These are phyloP conservation scores for Amniataba percoides DNA, from an alignment of 2,797 vertebrate species.

Conservation along the genomic window DNA sequence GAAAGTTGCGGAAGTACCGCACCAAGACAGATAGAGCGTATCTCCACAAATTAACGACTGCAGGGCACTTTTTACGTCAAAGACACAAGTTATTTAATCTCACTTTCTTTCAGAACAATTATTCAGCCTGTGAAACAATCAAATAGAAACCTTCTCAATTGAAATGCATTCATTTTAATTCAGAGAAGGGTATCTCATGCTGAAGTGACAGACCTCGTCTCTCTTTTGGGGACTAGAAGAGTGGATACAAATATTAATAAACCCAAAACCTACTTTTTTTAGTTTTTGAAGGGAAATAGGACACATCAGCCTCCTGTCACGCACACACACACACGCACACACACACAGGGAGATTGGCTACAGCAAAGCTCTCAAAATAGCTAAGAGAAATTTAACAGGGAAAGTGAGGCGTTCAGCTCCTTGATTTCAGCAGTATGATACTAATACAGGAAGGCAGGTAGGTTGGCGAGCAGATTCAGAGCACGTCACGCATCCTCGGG, in stretches of 20 bases:
- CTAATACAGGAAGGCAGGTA: constrained; percentile 51
- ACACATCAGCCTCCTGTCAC: constrained; percentile 50
- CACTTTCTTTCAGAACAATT: constrained; percentile 64
- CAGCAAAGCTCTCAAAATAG: constrained; percentile 60
- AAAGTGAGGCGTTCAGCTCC: constrained; percentile 59
- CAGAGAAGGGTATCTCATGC: constrained; percentile 26
- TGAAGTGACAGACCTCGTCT: constrained; percentile 47
- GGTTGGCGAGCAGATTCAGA: constrained; percentile 47
- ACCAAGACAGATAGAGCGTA: constrained; percentile 45
- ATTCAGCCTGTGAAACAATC: constrained; percentile 66
- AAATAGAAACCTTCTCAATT: constrained; percentile 47
- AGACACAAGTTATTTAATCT: constrained; percentile 67
- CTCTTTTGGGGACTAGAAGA: constrained; percentile 28
- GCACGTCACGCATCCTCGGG: constrained; percentile 39
- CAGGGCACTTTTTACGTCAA: constrained; percentile 61
- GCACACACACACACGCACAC: constrained; percentile 6
- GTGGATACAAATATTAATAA: constrained; percentile 66
- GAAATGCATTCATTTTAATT: constrained; percentile 57
- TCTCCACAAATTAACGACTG: constrained; percentile 66
- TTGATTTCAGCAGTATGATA: constrained; percentile 61
- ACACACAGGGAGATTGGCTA: constrained; percentile 1
- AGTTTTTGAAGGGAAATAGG: constrained; percentile 61
- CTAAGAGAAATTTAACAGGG: constrained; percentile 53
- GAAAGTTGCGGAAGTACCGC: constrained; percentile 42
- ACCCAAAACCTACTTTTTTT: constrained; percentile 49